Base-by-base conservation (phyloP, 1,140 invertebrate species). In the Paraescarpia echinospica region DNA sequence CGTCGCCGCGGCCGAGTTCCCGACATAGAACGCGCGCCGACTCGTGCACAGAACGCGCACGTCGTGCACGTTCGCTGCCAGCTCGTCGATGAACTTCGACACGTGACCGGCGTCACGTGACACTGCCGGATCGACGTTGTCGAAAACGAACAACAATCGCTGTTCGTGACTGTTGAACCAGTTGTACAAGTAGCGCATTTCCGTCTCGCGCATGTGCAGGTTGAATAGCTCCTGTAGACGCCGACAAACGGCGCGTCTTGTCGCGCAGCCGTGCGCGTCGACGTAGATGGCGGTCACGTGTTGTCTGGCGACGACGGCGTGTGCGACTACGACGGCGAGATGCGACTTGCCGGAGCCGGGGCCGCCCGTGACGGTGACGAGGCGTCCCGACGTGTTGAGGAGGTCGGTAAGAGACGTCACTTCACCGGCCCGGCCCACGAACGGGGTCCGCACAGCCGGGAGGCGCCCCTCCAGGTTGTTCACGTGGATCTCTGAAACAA, bases 101-200 rank as follows among this genome's bases (percentile, higher is more conserved):
- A 93, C 34, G 27, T 48, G n/a, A n/a, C 51, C 41, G 89, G 34
- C 90, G 22, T 91, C 90, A 34, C 91, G 90, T 90, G 89, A 35
- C 41, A 35, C 9, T 14, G 9, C 35, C n/a, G 91, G 35, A 34
- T 93, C 92, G 18, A 93, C 33, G 91, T 93, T 93, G 91, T 93
- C 92, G 35, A 93, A 41, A 1, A 93, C 41, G 92, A 93, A 48
- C n/a, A 93, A 89, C n/a, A 93, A 33, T 18, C 88, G 35, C 51
- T 93, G 92, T n/a, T 93, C 92, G 34, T 91, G 90, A 34, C 92
- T 91, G 91, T 93, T 93, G 35, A 93, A 33, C 92, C 92, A 93
- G 89, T 91, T 93, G 48, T 92, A 93, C 48, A 93, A 35, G 33
- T 6, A 91, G 41, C 33, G 41, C 31, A 93, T 18, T 18, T 93